These are phyloP conservation scores for Etia nguti DNA, from an alignment of 2,113 vertebrate species.

Conservation along the genomic window DNA sequence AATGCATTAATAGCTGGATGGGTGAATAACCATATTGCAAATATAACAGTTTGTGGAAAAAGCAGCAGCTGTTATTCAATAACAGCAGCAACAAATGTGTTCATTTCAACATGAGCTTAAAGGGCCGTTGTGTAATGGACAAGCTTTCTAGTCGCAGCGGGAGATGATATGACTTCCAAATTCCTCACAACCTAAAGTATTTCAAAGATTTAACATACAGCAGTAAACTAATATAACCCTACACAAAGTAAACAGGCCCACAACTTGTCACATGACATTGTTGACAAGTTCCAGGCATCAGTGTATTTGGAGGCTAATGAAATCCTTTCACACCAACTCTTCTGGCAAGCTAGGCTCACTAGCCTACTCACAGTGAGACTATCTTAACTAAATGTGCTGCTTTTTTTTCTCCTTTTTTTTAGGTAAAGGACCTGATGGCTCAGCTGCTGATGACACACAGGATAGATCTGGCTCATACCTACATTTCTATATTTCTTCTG, in stretches of 20 bases:
- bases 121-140: neutral
- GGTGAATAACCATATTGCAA: neutral
- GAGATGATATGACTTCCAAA: neutral
- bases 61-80: neutral
- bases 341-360: neutral
- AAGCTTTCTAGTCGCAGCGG: neutral
- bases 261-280: constrained; percentile 7
- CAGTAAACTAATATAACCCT: neutral
- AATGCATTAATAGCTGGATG: neutral
- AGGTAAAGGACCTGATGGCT: neutral
- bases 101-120: neutral
- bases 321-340: neutral
- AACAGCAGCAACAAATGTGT: neutral
- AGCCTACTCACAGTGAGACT: neutral
- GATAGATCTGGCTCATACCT: neutral
- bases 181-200: neutral
- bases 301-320: neutral
- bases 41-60: neutral
- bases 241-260: neutral
- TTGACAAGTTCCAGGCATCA: constrained; percentile 10
- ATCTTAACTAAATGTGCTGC: constrained; percentile 8
- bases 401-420: neutral
- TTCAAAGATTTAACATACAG: neutral
- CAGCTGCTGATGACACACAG: neutral
- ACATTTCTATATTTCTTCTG: neutral